Conservation (phyloP, 2,113 vertebrate species). For the Nerophis lumbriciformis region DNA sequence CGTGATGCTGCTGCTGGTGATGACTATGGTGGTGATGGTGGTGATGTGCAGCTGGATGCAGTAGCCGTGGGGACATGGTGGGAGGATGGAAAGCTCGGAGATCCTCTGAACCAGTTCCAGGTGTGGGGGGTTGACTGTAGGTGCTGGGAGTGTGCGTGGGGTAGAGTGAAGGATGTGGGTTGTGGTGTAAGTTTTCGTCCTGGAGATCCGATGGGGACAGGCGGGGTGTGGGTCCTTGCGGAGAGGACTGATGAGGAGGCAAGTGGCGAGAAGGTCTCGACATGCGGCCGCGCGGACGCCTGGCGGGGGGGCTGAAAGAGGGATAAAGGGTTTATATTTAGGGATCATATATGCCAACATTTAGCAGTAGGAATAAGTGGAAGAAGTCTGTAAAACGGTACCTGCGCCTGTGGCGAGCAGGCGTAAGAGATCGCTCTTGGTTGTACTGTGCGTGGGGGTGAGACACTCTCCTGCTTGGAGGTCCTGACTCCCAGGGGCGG, state of each 20-base stretch:
- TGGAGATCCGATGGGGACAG: conserved; percentile 69
- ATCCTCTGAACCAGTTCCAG: conserved; percentile 79
- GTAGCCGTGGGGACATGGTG: conserved; percentile 84
- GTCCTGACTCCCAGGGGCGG: conserved; percentile 92
- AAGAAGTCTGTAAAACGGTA: conserved; percentile 37
- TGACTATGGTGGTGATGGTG: conserved; percentile 76
- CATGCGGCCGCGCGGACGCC: conserved; percentile 88
- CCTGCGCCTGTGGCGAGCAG: conserved; percentile 93
- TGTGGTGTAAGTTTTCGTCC: conserved; percentile 85
- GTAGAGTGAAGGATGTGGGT: conserved; percentile 53
- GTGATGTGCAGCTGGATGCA: conserved; percentile 87
- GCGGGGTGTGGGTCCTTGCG: conserved; percentile 45
- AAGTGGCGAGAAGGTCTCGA: conserved; percentile 84
- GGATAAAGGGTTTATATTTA: background rate
- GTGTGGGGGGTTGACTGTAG: conserved; percentile 79
- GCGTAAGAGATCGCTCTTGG: conserved; percentile 91
- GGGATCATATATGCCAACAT: background rate
- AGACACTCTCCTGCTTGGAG: conserved; percentile 83
- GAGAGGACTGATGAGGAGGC: conserved; percentile 72
- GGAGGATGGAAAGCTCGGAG: conserved; percentile 91
- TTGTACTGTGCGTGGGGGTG: conserved; percentile 86
- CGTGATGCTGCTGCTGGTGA: conserved; percentile 71
- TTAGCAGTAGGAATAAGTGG: too few relatives aligned
- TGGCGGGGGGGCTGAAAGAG: conserved; percentile 80
- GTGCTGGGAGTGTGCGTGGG: conserved; percentile 64